Evolutionary conservation across 1,140 invertebrate genomes (phyloP), one percentile per base, ranked within the genome.

Genomic region (Drosophila kanapiae): DNA sequence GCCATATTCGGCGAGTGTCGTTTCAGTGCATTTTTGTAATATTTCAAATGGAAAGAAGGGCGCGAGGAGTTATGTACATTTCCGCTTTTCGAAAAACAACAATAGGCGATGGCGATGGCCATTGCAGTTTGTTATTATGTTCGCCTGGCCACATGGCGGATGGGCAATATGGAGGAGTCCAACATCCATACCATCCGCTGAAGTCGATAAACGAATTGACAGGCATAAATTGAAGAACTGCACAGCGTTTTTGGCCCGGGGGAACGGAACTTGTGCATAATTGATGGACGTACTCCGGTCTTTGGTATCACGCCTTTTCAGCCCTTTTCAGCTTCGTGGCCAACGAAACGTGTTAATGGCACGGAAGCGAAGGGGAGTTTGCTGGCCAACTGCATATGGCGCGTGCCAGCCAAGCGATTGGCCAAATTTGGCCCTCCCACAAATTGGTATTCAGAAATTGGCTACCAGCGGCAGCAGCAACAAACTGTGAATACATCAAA

Each of bases 191-290:
- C 23, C 23, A 77, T 78, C 67, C 69, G 62, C 48, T 63, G 63
- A 49, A 60, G 54, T 59, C 38, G 54, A 43, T n/a, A 53, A 13
- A 5, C 48, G 33, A 65, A 77, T 80, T 80, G 71, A 88, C 67
- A 71, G 61, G 83, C 79, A 82, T 88, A 83, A 87, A 87, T 88
- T 84, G 80, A 80, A 88, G 79, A 80, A 64, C 61, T 87, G 70
- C 68, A 75, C 74, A 82, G 33, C 45, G 38, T 43, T 67, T 67
- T 37, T 51, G 58, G 51, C 42, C 43, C 23, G 33, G 57, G 45
- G 68, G 65, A 79, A 67, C 82, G 84, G 84, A 88, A 88, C 84
- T 90, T 74, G 27, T 81, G 80, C 85, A 90, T 88, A 88, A 88
- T 88, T 90, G 85, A 78, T 75, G 82, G 76, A 13, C 53, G 54